These are phyloP conservation scores for Penaeus chinensis DNA, from an alignment of 1,140 invertebrate genomes.

Conservation along the genomic window DNA sequence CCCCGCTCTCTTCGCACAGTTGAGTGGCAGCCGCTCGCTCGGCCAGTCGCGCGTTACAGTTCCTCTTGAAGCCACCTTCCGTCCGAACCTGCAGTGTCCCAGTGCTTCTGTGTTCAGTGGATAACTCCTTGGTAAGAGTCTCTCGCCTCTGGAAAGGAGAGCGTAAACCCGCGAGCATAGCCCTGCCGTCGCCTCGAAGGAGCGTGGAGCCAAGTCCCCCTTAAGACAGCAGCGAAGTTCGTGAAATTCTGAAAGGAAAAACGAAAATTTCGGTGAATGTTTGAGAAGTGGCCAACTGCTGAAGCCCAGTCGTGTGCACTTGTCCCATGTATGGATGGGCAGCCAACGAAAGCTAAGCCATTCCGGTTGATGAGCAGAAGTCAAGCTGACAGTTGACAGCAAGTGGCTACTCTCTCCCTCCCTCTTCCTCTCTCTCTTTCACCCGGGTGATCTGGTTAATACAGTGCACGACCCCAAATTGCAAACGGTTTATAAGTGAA, in stretches of 20 bases:
- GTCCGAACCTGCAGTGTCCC: slow-evolving; percentile 39
- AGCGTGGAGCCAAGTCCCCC: no score
- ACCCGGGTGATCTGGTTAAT: slow-evolving; percentile 19
- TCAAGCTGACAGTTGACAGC: slow-evolving; percentile 11
- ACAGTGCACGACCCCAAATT: slow-evolving; percentile 26
- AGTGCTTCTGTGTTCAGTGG: slow-evolving; percentile 39
- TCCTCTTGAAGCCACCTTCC: slow-evolving; percentile 46
- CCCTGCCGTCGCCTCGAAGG: no score
- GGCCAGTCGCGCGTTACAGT: slow-evolving; percentile 58
- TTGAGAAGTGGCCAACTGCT: no score
- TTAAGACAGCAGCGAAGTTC: no score
- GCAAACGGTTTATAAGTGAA: background rate
- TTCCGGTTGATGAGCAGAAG: slow-evolving; percentile 32
- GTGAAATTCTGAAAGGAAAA: no score
- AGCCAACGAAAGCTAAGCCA: slow-evolving; percentile 28
- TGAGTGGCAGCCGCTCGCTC: slow-evolving; percentile 60
- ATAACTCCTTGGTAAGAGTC: slow-evolving; percentile 39
- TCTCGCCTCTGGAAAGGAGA: slow-evolving; percentile 19
- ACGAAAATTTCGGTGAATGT: no score
- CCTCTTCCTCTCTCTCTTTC: background rate
- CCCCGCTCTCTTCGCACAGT: slow-evolving; percentile 53
- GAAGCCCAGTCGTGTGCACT: slow-evolving; percentile 1
- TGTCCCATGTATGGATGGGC: slow-evolving; percentile 39
- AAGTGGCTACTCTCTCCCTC: slow-evolving; percentile 15
- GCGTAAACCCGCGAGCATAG: background rate